Evolutionary conservation across 2,888 invertebrate genomes (phyloP).

Genomic region (Mylabris sibirica): DNA sequence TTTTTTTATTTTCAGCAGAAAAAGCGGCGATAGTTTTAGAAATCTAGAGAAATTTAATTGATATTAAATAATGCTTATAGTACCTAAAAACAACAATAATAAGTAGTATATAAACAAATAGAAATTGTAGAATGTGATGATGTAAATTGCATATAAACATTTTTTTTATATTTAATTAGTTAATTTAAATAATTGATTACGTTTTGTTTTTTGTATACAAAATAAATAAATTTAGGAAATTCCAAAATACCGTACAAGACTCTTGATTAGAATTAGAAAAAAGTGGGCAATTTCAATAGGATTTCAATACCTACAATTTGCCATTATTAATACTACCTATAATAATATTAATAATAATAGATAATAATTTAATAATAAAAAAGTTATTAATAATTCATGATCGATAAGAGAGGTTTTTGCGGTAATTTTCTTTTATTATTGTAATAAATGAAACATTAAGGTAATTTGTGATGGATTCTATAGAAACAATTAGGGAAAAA

Average conservation of each 20-base stretch:
- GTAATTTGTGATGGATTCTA: not conserved
- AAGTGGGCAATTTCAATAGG: not conserved
- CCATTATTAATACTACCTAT: not conserved
- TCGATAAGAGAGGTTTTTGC: not conserved
- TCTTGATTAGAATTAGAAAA: not conserved
- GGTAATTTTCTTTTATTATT: not conserved
- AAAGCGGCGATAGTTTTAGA: not conserved
- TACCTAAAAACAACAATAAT: not conserved
- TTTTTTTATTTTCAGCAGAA: not conserved
- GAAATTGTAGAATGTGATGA: not conserved
- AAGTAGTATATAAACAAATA: not conserved
- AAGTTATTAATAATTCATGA: not conserved
- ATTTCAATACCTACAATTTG: not conserved
- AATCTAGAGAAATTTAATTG: not conserved
- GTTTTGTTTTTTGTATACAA: not conserved
- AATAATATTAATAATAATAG: no score
- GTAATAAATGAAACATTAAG: not conserved
- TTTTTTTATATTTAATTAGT: not conserved
- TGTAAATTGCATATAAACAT: not conserved
- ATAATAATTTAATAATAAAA: not conserved
- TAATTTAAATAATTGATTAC: constrained; percentile 1
- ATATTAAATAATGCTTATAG: not conserved
- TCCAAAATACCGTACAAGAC: not conserved
- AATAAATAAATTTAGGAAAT: not conserved
- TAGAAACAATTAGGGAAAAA: not conserved